Evolutionary conservation across 2,113 vertebrate genomes (phyloP), one percentile per base, ranked within the genome.

Genomic region (Sterrhoptilus dennistouni): DNA sequence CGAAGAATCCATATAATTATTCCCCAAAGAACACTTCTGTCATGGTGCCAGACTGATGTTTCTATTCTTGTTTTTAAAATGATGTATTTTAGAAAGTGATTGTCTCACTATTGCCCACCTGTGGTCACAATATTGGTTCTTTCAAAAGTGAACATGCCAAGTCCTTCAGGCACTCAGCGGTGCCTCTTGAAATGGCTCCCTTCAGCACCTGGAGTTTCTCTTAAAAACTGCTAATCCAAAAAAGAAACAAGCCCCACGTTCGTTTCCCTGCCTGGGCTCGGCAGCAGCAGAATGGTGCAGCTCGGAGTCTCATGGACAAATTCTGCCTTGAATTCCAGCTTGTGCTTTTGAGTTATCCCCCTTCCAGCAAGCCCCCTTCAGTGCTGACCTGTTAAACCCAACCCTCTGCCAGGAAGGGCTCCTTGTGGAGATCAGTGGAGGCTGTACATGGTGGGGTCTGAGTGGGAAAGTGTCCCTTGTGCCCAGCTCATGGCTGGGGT

Each of bases 31-130:
- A 72, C 76, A 90, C 83, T 96, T 96, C 80, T 97, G 95, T 94
- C 93, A 54, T 31, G 90, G 90, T 94, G 95, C 96, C 95, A 96
- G 88, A 96, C 95, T 96, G 95, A 95, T 95, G 86, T 96, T 95
- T 96, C 95, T 96, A 95, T 97, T 96, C 95, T 92, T 96, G 88
- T 97, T 96, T 96, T 90, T 89, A 95, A 96, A 96, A 93, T 96
- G 77, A 94, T 95, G 94, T 88, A 77, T 96, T 96, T 94, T 93
- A 87, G 83, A 93, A 93, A 92, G 89, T 36, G 93, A 87, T 95
- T 96, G 94, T 96, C 96, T 97, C 95, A 93, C 94, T 95, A 53
- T 97, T 95, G 95, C 93, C 95, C 92, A 96, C 95, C 95, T 95
- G 96, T 95, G 93, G 92, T 96, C 88, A 61, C 90, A 92, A 69